Conservation (phyloP, 2,888 invertebrate genomes). For the Molorchus minor region DNA sequence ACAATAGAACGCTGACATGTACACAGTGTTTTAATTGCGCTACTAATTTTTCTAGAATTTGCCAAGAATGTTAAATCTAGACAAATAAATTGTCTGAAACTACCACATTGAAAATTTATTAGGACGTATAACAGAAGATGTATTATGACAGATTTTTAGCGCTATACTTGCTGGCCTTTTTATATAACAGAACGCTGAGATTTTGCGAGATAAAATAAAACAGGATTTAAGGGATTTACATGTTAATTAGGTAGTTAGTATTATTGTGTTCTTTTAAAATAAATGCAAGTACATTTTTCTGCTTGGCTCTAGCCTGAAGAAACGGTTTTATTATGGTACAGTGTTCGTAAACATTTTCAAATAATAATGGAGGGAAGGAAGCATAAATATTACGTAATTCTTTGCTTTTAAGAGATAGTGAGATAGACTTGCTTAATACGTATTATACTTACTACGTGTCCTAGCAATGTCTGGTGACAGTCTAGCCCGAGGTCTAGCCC, state of each 20-base stretch:
- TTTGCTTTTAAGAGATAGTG: too few species aligned
- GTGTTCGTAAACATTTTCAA: too few species aligned
- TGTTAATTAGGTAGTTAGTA: not conserved
- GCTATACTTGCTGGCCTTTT: too few species aligned
- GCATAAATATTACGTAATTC: too few species aligned
- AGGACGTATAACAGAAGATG: constrained; percentile 8
- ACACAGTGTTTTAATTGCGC: not conserved
- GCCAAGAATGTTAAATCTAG: constrained; percentile 5
- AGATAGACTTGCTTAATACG: too few species aligned
- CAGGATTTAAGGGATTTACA: not conserved
- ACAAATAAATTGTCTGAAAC: constrained; percentile 12
- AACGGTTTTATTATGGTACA: not conserved
- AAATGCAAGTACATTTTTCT: too few species aligned
- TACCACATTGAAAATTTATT: constrained; percentile 11
- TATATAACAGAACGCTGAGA: not conserved
- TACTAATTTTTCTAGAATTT: not conserved
- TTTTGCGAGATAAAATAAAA: constrained; percentile 1
- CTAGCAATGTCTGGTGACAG: too few species aligned
- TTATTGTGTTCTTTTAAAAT: too few species aligned
- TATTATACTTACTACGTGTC: too few species aligned
- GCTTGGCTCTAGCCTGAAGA: not conserved
- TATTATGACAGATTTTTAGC: too few species aligned
- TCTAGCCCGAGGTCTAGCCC: too few species aligned
- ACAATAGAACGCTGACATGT: not conserved
- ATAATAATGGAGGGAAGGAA: too few species aligned